Evolutionary conservation across 2,888 invertebrate species (phyloP), one percentile per base, ranked within the genome.

Genomic region (Tiphia femorata): DNA sequence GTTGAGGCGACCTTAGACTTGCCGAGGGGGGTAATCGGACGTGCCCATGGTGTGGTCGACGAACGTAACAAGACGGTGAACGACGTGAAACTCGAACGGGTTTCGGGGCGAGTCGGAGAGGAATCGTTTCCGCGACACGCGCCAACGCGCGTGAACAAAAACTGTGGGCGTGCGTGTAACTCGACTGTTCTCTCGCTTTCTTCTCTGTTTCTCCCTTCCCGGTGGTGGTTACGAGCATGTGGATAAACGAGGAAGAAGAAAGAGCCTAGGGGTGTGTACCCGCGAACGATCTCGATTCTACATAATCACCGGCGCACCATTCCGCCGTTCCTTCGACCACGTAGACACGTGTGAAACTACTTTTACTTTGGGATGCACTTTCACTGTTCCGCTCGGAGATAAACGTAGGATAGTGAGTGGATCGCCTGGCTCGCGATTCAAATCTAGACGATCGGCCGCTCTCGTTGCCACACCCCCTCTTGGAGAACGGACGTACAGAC

Each of bases 311-410:
- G 19, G 17, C 42, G 12, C 42, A 14, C 64, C n/a, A n/a, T n/a
- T n/a, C n/a, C n/a, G n/a, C 46, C 64, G 69, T 70, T 73, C 69
- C 64, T 67, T 30, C n/a, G n/a, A n/a, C n/a, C 12, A 46, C 58
- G 58, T 48, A 44, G 48, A 59, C n/a, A n/a, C 58, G 68, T 62
- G 67, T 59, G 64, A 75, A 72, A 77, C 76, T 61, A 79, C 81
- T 80, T 80, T 80, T 80, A 80, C 80, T 64, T 6, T 65, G 63
- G 47, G 69, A 73, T 75, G 68, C 63, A 79, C 81, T 81, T 80
- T 80, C 80, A 79, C 81, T 79, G 76, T 75, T 78, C 73, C 74
- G 76, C 73, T 77, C 63, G 64, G 60, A 64, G 74, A 73, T 72
- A 63, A 75, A 23, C n/a, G n/a, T n/a, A 29, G 59, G 58, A 53